These are phyloP conservation scores for Drosophila cognata DNA, from an alignment of 2,888 invertebrate species.

Conservation along the genomic window DNA sequence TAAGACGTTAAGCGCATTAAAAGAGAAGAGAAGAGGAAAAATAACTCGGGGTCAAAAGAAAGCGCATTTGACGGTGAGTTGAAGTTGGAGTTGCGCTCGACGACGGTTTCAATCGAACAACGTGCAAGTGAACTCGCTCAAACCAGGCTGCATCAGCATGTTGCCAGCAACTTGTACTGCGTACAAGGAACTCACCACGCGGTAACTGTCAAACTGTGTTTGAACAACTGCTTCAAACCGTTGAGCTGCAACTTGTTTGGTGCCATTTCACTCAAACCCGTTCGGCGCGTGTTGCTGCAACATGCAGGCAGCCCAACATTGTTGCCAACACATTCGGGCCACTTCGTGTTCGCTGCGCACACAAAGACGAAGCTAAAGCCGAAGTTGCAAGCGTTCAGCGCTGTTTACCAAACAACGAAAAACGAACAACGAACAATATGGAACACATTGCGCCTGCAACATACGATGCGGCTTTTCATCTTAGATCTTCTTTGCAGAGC, in stretches of 20 bases:
- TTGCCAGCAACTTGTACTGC: conserved; percentile 47
- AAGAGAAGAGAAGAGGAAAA: conserved; percentile 11
- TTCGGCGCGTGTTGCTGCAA: conserved; percentile 26
- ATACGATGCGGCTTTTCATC: background rate
- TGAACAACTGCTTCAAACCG: background rate
- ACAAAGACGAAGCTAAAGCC: conserved; percentile 22
- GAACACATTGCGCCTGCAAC: conserved; percentile 34
- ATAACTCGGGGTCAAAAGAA: conserved; percentile 24
- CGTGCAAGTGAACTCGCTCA: conserved; percentile 26
- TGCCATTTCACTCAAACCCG: conserved; percentile 26
- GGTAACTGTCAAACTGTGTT: conserved; percentile 14
- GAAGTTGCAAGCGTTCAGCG: conserved; percentile 19
- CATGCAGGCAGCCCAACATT: conserved; percentile 18
- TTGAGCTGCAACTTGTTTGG: conserved; percentile 35
- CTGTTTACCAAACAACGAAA: conserved; percentile 28
- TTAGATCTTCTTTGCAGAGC: background rate
- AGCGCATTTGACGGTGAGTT: conserved; percentile 38
- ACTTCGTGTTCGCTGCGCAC: conserved; percentile 52
- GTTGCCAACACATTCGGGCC: conserved; percentile 23
- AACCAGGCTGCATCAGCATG: conserved; percentile 30
- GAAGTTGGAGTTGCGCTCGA: conserved; percentile 15
- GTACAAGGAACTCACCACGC: conserved; percentile 23
- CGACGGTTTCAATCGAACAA: background rate
- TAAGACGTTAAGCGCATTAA: conserved; percentile 71
- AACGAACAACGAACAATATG: conserved; percentile 22